Conservation (phyloP, 2,113 vertebrate genomes). For the Muscicapa adusta region DNA sequence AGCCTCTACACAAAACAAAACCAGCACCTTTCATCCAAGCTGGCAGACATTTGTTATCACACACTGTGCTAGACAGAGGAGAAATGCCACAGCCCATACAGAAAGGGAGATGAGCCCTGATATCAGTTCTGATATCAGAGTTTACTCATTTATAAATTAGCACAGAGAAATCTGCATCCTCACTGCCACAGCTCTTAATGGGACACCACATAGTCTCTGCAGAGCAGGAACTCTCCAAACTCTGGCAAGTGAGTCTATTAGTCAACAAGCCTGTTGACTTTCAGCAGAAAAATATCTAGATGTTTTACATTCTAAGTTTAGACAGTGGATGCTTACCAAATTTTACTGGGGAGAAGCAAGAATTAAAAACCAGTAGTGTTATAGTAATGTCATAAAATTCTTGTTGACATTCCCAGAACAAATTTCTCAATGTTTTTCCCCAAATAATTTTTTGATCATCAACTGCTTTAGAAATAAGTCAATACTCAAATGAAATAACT, state of each 20-base stretch:
- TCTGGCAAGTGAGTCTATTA: background rate
- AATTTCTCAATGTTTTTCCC: background rate
- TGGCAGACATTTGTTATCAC: background rate
- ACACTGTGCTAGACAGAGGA: too few relatives aligned
- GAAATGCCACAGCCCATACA: background rate
- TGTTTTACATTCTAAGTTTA: background rate
- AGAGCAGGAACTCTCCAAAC: background rate
- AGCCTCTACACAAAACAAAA: background rate
- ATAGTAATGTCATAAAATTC: background rate
- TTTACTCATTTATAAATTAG: background rate
- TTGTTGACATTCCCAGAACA: background rate
- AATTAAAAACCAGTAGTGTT: background rate
- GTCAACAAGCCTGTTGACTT: background rate
- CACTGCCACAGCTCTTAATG: background rate
- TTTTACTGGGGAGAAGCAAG: background rate
- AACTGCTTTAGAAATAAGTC: background rate
- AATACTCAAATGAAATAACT: background rate
- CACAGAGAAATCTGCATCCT: background rate
- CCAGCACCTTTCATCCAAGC: background rate
- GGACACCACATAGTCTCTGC: background rate
- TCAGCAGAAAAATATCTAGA: background rate
- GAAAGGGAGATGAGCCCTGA: background rate
- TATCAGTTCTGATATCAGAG: background rate
- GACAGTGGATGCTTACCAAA: background rate
- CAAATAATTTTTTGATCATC: background rate